These are phyloP conservation scores for Hirtodrosophila histrioides DNA, from an alignment of 2,888 invertebrate genomes.

Conservation along the genomic window DNA sequence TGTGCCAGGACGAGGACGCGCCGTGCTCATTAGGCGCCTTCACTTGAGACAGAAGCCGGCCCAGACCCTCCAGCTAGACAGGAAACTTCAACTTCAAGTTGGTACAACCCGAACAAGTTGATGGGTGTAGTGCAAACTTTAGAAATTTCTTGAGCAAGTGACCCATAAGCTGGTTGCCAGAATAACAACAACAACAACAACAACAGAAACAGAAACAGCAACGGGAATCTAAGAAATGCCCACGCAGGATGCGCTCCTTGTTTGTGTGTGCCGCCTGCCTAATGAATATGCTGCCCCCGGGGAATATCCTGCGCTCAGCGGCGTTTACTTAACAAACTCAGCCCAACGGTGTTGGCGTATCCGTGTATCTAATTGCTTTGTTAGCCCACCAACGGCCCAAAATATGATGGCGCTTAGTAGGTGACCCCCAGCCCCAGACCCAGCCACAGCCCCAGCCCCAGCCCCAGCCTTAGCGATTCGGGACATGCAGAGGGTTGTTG, in stretches of 20 bases:
- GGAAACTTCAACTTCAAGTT: slow-evolving; percentile 38
- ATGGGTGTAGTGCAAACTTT: slow-evolving; percentile 59
- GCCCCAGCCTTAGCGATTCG: neutral
- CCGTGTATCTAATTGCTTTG: slow-evolving; percentile 74
- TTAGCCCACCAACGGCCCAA: slow-evolving; percentile 63
- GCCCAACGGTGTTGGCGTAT: slow-evolving; percentile 58
- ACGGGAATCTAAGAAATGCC: slow-evolving; percentile 35
- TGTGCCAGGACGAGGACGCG: slow-evolving; percentile 50
- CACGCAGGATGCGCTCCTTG: slow-evolving; percentile 38
- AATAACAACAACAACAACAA: slow-evolving; percentile 27
- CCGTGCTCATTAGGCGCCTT: slow-evolving; percentile 64
- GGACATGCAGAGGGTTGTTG: slow-evolving; percentile 19
- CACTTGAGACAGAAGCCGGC: slow-evolving; percentile 17
- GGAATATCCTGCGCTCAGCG: slow-evolving; percentile 26
- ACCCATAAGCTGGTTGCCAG: slow-evolving; percentile 64
- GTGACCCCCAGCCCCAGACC: neutral
- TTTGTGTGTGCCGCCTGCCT: slow-evolving; percentile 40
- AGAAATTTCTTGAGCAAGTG: slow-evolving; percentile 64
- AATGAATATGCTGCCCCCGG: slow-evolving; percentile 71
- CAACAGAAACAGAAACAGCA: slow-evolving; percentile 18
- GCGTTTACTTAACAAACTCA: slow-evolving; percentile 73
- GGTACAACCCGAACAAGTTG: slow-evolving; percentile 48
- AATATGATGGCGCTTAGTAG: slow-evolving; percentile 62
- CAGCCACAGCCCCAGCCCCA: too few species aligned
- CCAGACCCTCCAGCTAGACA: slow-evolving; percentile 29